Base-by-base conservation (phyloP, 1,140 invertebrate species). In the Drosophila nebulosa region DNA sequence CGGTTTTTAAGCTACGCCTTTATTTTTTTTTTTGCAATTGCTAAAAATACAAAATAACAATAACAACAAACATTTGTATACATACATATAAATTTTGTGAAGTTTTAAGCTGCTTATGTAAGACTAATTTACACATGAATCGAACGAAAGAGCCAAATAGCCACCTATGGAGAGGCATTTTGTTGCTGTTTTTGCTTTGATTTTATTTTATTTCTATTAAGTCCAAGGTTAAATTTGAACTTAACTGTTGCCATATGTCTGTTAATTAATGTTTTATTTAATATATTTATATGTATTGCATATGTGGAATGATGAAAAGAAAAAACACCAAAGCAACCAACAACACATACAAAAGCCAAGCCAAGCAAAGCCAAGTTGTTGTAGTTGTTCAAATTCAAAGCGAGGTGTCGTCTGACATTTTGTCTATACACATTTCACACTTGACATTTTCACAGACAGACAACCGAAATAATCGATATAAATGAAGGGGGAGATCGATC, bases 71-170 rank as follows among this genome's bases (percentile, higher is more conserved):
- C 69, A 69, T 58, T 53, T 53, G 50, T 30, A 14, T 30, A 30
- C 26, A 26, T 27, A 21, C n/a, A 27, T 27, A 14, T 18, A 9
- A 3, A 21, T 10, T 3, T 46, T 46, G 18, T 10, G 9, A 9
- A 3, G 5, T 21, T 46, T 86, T 88, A 86, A 86, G 78, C 68
- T 52, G 83, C 76, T 88, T 88, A 88, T 88, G 83, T 88, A 88
- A 88, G 78, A 61, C 76, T 88, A 88, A 88, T 88, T 88, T 88
- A 88, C 78, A 88, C 83, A 88, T 88, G 83, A 88, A 83, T 88
- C 83, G 83, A 79, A 66, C 56, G 59, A 30, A 70, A 60, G 62
- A 27, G 39, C 39, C 36, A 58, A 56, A 63, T n/a, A 55, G n/a
- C 74, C 64, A 65, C 69, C 81, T 75, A 72, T 83, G 68, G 67